Conservation (phyloP, 2,797 vertebrate genomes). For the Dermochelys coriacea region DNA sequence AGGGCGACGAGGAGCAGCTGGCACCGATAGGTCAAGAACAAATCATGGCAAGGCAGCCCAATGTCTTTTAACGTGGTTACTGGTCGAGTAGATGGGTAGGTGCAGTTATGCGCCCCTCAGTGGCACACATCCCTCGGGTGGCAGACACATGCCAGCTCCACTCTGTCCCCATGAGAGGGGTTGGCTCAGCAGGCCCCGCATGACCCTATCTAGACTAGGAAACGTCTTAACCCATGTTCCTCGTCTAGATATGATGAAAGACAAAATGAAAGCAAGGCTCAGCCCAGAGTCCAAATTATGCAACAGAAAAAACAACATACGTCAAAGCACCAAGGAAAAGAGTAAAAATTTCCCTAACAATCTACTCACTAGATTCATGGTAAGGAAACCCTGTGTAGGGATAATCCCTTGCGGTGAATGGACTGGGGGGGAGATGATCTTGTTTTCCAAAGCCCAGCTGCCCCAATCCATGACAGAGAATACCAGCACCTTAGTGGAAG, state of each 20-base stretch:
- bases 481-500: neutral
- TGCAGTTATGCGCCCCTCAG: neutral
- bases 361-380: neutral
- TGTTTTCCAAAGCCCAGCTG: neutral
- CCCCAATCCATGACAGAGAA: neutral
- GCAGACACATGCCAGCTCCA: neutral
- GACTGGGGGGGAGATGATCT: neutral
- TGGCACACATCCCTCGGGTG: neutral
- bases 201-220: neutral
- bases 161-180: neutral
- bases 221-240: too few relatives aligned
- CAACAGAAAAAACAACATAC: neutral
- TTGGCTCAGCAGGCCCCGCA: rapidly evolving
- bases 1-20: too few relatives aligned
- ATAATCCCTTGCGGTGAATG: neutral
- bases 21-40: too few relatives aligned
- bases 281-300: neutral
- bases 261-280: neutral
- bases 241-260: too few relatives aligned
- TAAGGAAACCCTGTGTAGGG: neutral
- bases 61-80: neutral
- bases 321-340: neutral
- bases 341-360: neutral
- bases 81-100: neutral
- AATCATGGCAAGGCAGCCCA: neutral